Percentiles rank a stretch among this genome's conserved stretches.
phyloP scores from a whole-genome alignment of 2,113 vertebrate species.

The Entelurus aequoreus region DNA sequence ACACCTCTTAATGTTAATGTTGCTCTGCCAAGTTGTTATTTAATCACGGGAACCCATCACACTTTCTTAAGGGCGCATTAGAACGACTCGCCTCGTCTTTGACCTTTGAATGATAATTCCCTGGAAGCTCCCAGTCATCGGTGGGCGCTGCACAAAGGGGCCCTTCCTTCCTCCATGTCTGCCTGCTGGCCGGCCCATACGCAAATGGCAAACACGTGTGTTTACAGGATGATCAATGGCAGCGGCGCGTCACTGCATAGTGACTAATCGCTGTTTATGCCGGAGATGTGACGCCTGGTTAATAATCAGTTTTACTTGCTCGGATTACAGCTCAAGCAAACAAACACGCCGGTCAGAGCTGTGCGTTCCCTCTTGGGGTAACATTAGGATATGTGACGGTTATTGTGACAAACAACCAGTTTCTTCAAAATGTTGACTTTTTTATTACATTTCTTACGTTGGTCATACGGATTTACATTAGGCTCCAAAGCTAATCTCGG shows the following conservation, averaged over 20 bases:
- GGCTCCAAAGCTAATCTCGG: not conserved
- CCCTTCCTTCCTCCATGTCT: constrained; percentile 13
- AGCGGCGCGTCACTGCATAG: constrained; percentile 29
- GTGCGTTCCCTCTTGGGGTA: constrained; percentile 10
- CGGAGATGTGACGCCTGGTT: constrained; percentile 32
- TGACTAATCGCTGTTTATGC: constrained; percentile 48
- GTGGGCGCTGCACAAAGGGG: constrained; percentile 25
- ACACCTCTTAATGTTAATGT: not conserved
- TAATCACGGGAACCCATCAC: constrained; percentile 16
- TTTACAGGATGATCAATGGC: constrained; percentile 45
- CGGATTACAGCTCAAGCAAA: constrained; percentile 34
- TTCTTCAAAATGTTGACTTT: constrained; percentile 9
- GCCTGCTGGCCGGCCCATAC: constrained; percentile 7
- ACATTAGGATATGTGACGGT: constrained; percentile 23
- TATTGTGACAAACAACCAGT: constrained; percentile 17
- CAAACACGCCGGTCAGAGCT: constrained; percentile 18
- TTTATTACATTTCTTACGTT: constrained; percentile 10
- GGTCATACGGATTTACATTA: not conserved
- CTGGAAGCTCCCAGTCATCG: constrained; percentile 32
- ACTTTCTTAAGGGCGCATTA: constrained; percentile 16
- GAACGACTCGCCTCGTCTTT: constrained; percentile 4
- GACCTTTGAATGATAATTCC: constrained; percentile 37
- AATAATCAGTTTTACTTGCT: constrained; percentile 51
- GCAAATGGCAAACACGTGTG: constrained; percentile 57
- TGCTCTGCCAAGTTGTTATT: not conserved